phyloP scores from a whole-genome alignment of 2,113 vertebrate species.

The Hiodon tergisus region DNA sequence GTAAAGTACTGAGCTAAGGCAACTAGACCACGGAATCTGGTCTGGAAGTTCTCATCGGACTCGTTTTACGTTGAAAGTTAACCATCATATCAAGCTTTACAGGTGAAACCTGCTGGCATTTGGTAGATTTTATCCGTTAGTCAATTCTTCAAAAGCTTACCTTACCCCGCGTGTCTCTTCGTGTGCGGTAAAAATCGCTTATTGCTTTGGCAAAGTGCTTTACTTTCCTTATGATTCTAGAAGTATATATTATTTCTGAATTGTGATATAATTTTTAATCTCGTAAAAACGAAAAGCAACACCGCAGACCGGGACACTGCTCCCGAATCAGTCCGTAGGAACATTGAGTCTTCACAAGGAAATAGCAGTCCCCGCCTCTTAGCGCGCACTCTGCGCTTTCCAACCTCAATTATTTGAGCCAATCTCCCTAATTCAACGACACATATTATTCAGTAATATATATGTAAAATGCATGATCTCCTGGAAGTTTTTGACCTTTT shows the following conservation, averaged over 20 bases:
- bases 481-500: too few relatives aligned
- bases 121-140: neutral
- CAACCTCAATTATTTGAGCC: neutral
- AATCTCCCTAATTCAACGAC: neutral
- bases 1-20: neutral
- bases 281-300: neutral
- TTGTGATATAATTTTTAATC: neutral
- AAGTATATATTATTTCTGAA: constrained; percentile 11
- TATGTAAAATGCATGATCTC: too few relatives aligned
- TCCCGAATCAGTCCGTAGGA: neutral
- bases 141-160: constrained; percentile 3
- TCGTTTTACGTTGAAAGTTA: neutral
- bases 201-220: neutral
- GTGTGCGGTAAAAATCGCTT: neutral
- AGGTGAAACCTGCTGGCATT: constrained; percentile 2
- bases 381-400: neutral
- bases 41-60: constrained; percentile 17
- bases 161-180: neutral
- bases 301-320: neutral
- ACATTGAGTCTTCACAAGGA: neutral
- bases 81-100: neutral
- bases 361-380: constrained; percentile 21
- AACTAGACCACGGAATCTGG: neutral
- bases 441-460: neutral
- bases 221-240: neutral